A percentile compares a stretch with the other conserved stretches of the same genome.
phyloP scores from a whole-genome alignment of 2,797 vertebrate genomes.

The Australoheros facetus region DNA sequence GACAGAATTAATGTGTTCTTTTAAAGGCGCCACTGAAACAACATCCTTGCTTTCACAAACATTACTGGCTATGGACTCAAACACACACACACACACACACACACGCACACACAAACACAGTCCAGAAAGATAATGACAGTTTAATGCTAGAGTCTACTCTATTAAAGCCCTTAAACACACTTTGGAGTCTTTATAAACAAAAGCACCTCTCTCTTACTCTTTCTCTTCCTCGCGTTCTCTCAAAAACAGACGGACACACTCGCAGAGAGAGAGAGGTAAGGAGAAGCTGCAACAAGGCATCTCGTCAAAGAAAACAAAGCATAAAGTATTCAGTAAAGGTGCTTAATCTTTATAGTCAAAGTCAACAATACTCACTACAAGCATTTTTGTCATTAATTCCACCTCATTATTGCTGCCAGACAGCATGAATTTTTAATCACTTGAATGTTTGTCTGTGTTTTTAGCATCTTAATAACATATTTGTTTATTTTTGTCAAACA shows the following conservation, averaged over 20 bases:
- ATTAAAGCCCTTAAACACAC: slow-evolving; percentile 62
- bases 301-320: slow-evolving; percentile 13
- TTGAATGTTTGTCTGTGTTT: not conserved
- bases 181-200: slow-evolving; percentile 61
- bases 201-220: slow-evolving; percentile 40
- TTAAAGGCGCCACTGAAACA: slow-evolving; percentile 63
- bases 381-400: not conserved
- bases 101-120: slow-evolving; percentile 20
- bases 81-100: not conserved
- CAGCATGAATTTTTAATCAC: not conserved
- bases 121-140: slow-evolving; percentile 49
- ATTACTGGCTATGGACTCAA: slow-evolving; percentile 30
- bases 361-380: not conserved
- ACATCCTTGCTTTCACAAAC: slow-evolving; percentile 51
- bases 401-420: not conserved
- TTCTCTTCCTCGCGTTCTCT: not conserved
- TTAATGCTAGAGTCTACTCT: slow-evolving; percentile 57
- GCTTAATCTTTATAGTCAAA: not conserved
- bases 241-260: slow-evolving; percentile 12
- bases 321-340: slow-evolving; percentile 66
- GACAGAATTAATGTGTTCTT: slow-evolving; percentile 44
- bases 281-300: slow-evolving; percentile 22
- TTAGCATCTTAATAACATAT: not conserved
- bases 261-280: slow-evolving; percentile 1
- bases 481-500: not conserved